Conservation (phyloP, 2,113 vertebrate species). For the Bufo bufo region DNA sequence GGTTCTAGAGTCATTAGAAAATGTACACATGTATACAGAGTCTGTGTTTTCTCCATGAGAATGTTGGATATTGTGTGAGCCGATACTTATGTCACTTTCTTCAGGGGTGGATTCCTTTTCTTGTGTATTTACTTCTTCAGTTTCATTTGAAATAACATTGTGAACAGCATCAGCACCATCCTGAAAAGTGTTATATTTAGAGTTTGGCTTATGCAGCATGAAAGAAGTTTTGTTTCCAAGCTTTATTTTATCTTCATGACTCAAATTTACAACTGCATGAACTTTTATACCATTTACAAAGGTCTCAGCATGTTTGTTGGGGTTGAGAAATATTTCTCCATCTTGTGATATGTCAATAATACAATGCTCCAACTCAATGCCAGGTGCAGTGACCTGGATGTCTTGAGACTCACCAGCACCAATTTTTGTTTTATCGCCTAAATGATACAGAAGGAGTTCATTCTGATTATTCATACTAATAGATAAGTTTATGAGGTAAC, state of each 20-base stretch:
- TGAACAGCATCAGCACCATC: not conserved
- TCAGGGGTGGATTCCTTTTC: not conserved
- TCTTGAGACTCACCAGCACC: slow-evolving; percentile 29
- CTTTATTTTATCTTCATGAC: slow-evolving; percentile 30
- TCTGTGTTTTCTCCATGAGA: too few relatives aligned
- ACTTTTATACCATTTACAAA: not conserved
- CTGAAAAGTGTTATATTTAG: not conserved
- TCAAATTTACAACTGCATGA: not conserved
- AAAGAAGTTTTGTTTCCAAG: not conserved
- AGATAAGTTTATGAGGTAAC: not conserved
- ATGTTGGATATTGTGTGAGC: too few relatives aligned
- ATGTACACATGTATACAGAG: too few relatives aligned
- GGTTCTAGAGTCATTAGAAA: too few relatives aligned
- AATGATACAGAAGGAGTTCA: not conserved
- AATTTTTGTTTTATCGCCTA: not conserved
- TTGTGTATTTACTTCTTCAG: not conserved
- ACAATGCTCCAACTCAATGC: slow-evolving; percentile 7
- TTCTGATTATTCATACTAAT: not conserved
- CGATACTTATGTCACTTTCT: too few relatives aligned
- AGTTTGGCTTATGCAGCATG: not conserved
- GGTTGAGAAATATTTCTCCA: not conserved
- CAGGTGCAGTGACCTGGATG: not conserved
- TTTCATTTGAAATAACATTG: not conserved
- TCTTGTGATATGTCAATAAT: not conserved
- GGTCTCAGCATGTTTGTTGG: not conserved